A percentile compares a stretch with the other conserved stretches of the same genome.
phyloP scores from a whole-genome alignment of 2,888 invertebrate species.

The Idaea dimidiata region DNA sequence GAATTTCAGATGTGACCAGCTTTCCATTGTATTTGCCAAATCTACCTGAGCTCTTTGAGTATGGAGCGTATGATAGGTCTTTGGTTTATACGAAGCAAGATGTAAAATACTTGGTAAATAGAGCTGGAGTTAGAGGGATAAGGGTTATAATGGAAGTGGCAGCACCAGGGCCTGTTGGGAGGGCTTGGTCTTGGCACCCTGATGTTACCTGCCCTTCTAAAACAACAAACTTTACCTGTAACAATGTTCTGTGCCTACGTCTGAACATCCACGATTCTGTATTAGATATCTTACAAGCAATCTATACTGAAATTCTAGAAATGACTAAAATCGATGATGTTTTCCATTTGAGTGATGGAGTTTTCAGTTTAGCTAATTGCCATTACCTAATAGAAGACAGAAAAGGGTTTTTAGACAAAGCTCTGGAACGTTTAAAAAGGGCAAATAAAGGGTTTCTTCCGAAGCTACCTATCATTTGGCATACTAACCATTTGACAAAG shows the following conservation, averaged over 20 bases:
- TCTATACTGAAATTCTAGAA: conserved; percentile 86
- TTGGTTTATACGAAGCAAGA: conserved; percentile 86
- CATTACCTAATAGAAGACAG: conserved; percentile 85
- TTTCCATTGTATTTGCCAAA: conserved; percentile 89
- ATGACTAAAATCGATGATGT: conserved; percentile 87
- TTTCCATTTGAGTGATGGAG: conserved; percentile 89
- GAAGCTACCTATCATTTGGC: conserved; percentile 84
- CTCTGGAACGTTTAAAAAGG: conserved; percentile 78
- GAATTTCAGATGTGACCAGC: conserved; percentile 92
- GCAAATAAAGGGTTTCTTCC: conserved; percentile 81
- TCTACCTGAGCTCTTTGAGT: conserved; percentile 86
- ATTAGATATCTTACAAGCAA: conserved; percentile 84
- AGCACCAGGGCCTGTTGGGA: conserved; percentile 91
- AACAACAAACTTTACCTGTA: conserved; percentile 65
- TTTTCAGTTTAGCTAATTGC: conserved; percentile 85
- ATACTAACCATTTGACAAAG: conserved; percentile 79
- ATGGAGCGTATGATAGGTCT: conserved; percentile 90
- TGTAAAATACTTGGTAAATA: conserved; percentile 85
- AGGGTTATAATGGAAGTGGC: conserved; percentile 93
- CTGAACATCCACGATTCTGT: conserved; percentile 86
- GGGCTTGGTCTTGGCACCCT: conserved; percentile 90
- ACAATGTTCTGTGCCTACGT: conserved; percentile 89
- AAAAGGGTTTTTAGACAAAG: conserved; percentile 86
- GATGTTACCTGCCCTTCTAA: conserved; percentile 65
- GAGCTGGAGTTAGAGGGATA: conserved; percentile 89